Conservation (phyloP, 2,797 vertebrate genomes). For the Pseudopleuronectes americanus region DNA sequence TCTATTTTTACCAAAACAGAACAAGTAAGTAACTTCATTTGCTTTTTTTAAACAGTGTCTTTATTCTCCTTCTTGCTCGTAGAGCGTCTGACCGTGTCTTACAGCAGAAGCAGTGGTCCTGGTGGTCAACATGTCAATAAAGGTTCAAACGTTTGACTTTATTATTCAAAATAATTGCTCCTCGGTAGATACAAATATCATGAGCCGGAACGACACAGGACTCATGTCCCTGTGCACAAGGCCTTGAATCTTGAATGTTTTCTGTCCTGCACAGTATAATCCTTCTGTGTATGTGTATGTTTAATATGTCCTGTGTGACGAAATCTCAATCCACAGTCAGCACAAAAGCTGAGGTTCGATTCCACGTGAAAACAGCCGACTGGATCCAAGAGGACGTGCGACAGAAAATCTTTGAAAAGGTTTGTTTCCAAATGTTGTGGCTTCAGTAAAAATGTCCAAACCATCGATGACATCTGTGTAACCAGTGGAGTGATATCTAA, state of each 20-base stretch:
- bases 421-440: constrained; percentile 54
- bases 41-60: neutral
- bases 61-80: constrained; percentile 1
- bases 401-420: constrained; percentile 85
- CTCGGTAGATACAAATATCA: neutral
- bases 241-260: neutral
- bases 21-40: neutral
- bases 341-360: constrained; percentile 93
- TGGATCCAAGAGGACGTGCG: constrained; percentile 91
- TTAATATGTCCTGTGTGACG: neutral
- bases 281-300: neutral
- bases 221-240: neutral
- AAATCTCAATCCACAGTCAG: constrained; percentile 80
- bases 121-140: constrained; percentile 97
- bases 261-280: too few relatives aligned
- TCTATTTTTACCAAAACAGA: neutral
- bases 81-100: constrained; percentile 91
- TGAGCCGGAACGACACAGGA: neutral
- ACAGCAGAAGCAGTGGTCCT: constrained; percentile 91
- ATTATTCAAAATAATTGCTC: neutral
- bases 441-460: neutral
- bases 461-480: neutral
- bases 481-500: too few relatives aligned
- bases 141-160: constrained; percentile 79
- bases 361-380: constrained; percentile 91